Evolutionary conservation across 2,888 invertebrate genomes (phyloP), one percentile per base, ranked within the genome.

Genomic region (Epsilonema sp.): DNA sequence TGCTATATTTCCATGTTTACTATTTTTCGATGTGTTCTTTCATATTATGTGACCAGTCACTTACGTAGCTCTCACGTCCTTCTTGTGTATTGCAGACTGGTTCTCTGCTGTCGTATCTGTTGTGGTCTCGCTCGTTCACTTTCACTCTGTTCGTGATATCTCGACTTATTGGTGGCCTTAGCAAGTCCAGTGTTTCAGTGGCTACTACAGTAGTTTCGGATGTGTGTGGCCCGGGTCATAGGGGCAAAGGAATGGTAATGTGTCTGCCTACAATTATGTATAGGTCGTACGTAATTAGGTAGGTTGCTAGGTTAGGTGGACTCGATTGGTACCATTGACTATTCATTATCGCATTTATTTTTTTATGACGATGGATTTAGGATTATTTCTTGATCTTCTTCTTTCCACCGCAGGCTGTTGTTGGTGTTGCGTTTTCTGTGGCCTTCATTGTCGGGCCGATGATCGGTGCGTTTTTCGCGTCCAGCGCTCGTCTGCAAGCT

Each of bases 381-480:
- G n/a, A n/a, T n/a, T n/a, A n/a, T n/a, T n/a, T n/a, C n/a, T n/a
- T n/a, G n/a, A n/a, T n/a, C n/a, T n/a, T n/a, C n/a, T n/a, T n/a
- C n/a, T n/a, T n/a, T n/a, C n/a, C n/a, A n/a, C n/a, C n/a, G n/a
- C 57, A 85, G 85, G 92, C 94, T n/a, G 68, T 90, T 45, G 81
- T 97, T 52, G 97, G 97, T 13, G 78, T 90, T 57, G 89, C 94
- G 5, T 97, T 97, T 70, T 92, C 92, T 1, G 69, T 97, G 51
- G 94, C 90, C n/a, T 97, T 97, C 68, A 82, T 92, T 57, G 71
- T 89, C 51, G 94, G 94, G 0, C 94, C 94, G 2, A 73, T 87
- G 66, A 84, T 92, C 53, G 94, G 94, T 23, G 92, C 90, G 3
- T 72, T 77, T 64, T 85, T 87, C 66, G 79, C 85, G 1, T 74